These are phyloP conservation scores for Delichon dasypus DNA, from an alignment of 2,797 vertebrate species.

Conservation along the genomic window DNA sequence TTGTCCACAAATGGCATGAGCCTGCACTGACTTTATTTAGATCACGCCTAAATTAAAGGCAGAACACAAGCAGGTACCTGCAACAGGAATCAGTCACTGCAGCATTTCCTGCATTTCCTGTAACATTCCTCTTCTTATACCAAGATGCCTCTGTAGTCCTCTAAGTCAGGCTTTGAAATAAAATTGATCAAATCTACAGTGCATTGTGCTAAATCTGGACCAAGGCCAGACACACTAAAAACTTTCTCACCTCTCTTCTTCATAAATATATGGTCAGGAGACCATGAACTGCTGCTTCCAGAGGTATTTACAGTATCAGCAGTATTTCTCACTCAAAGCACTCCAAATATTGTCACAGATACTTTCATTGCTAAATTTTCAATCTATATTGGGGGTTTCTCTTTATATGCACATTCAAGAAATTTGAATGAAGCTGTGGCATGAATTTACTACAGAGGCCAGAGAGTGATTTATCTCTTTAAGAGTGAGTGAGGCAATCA, in stretches of 20 bases:
- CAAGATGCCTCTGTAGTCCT: background rate
- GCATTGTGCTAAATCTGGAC: background rate
- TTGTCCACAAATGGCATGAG: background rate
- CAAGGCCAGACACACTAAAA: background rate
- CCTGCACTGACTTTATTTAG: background rate
- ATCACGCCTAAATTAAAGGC: background rate
- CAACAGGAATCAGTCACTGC: background rate
- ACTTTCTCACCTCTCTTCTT: conserved; percentile 13
- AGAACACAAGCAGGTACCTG: background rate
- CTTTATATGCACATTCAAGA: background rate
- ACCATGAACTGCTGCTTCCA: background rate
- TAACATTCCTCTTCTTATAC: background rate
- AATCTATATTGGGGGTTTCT: background rate
- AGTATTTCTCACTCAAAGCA: background rate
- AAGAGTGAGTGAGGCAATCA: background rate
- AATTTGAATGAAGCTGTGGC: background rate
- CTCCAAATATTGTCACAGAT: background rate
- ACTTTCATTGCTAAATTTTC: background rate
- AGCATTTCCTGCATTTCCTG: background rate
- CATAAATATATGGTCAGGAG: background rate
- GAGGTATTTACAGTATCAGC: background rate
- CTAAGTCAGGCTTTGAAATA: background rate
- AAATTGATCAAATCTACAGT: background rate
- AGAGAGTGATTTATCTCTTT: background rate
- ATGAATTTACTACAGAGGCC: background rate